Conservation (phyloP, 2,797 vertebrate species). For the Coranthus polyacanthus region DNA sequence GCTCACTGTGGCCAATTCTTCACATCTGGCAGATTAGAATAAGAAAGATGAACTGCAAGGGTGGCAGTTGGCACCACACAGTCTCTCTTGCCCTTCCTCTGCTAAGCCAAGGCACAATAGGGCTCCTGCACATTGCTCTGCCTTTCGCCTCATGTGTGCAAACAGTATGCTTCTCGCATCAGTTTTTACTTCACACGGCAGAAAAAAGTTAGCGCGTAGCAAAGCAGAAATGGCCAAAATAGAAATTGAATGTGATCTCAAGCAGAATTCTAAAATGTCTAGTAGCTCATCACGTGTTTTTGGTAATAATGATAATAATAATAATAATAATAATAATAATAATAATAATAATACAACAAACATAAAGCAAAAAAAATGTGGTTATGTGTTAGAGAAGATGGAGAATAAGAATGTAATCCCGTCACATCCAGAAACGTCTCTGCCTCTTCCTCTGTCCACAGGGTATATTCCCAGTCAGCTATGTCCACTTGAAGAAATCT, state of each 20-base stretch:
- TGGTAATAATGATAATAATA: too few species aligned
- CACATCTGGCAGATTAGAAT: constrained; percentile 80
- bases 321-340: too few species aligned
- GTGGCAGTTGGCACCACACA: constrained; percentile 62
- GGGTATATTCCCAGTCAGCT: constrained; percentile 98
- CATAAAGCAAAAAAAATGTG: constrained; percentile 22
- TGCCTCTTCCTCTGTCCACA: constrained; percentile 79
- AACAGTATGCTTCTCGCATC: background rate
- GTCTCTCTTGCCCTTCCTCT: constrained; percentile 58
- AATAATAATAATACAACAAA: too few species aligned
- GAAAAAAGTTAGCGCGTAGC: constrained; percentile 27
- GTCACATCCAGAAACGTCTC: constrained; percentile 52
- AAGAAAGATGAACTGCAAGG: constrained; percentile 66
- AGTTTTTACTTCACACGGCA: constrained; percentile 15
- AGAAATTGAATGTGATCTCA: constrained; percentile 19
- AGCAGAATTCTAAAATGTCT: constrained; percentile 15
- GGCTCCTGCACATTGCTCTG: constrained; percentile 28
- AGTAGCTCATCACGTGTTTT: too few species aligned
- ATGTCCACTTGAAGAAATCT: constrained; percentile 97
- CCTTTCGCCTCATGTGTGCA: constrained; percentile 34
- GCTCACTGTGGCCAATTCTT: constrained; percentile 70
- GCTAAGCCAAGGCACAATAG: constrained; percentile 52
- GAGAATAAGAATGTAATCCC: constrained; percentile 34
- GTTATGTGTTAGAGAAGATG: constrained; percentile 23
- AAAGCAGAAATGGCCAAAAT: constrained; percentile 29